phyloP scores from a whole-genome alignment of 2,888 invertebrate species.

The Crepidodera aurea region DNA sequence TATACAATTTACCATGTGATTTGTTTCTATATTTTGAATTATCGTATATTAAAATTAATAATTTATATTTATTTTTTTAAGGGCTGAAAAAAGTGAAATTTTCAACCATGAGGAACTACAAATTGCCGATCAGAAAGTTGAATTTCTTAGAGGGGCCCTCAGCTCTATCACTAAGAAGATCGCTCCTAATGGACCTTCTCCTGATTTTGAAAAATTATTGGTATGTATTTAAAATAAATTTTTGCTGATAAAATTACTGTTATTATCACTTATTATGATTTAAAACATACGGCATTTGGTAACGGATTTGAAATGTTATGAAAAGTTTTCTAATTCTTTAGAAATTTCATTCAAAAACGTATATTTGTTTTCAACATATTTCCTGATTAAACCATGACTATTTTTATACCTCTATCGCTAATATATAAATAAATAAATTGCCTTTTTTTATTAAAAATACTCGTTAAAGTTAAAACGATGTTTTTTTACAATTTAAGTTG shows the following conservation, averaged over 20 bases:
- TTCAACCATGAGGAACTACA: constrained; percentile 81
- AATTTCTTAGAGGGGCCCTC: constrained; percentile 76
- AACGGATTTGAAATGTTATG: too few species aligned
- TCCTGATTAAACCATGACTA: too few species aligned
- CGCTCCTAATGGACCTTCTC: constrained; percentile 57
- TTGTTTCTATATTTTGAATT: too few species aligned
- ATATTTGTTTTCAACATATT: too few species aligned
- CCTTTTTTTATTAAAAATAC: background rate
- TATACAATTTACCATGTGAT: too few species aligned
- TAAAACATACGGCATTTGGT: too few species aligned
- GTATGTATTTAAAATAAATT: constrained; percentile 60
- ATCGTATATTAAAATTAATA: background rate
- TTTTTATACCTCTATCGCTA: background rate
- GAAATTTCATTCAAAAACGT: too few species aligned
- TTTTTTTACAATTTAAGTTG: too few species aligned
- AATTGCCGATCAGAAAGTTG: constrained; percentile 82
- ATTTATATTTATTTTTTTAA: constrained; percentile 56
- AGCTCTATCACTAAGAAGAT: constrained; percentile 71
- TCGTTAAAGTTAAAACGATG: too few species aligned
- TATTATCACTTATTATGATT: too few species aligned
- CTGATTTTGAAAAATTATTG: constrained; percentile 63
- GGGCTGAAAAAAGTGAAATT: constrained; percentile 85
- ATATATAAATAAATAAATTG: background rate
- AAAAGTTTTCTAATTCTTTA: too few species aligned
- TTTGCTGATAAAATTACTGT: too few species aligned